These are phyloP conservation scores for Tipula vernalis DNA, from an alignment of 2,888 invertebrate genomes.

Conservation along the genomic window DNA sequence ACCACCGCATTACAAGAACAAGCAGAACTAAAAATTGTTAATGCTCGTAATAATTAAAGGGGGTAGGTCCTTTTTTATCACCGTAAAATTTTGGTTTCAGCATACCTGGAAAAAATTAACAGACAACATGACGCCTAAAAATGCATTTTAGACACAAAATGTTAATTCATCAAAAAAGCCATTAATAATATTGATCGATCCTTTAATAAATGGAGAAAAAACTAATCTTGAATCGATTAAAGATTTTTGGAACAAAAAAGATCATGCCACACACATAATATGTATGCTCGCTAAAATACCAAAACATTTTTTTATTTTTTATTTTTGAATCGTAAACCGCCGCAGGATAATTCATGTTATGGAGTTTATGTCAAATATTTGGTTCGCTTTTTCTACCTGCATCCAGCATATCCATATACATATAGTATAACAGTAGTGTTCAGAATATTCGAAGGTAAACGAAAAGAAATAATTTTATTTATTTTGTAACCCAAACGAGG, in stretches of 20 bases:
- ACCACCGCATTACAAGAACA: background rate
- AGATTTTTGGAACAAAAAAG: background rate
- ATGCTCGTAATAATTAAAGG: background rate
- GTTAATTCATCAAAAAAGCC: background rate
- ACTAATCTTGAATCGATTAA: background rate
- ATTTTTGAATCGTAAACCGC: background rate
- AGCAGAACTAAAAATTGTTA: background rate
- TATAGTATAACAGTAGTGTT: background rate
- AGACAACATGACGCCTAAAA: background rate
- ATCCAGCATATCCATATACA: background rate
- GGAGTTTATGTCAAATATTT: background rate
- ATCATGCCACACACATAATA: background rate
- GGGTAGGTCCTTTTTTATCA: background rate
- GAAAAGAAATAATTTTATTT: background rate
- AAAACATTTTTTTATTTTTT: background rate
- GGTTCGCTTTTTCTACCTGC: background rate
- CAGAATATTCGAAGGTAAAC: background rate
- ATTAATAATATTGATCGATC: background rate
- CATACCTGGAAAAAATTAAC: background rate
- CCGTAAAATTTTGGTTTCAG: background rate
- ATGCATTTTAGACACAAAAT: background rate
- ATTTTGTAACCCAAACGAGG: constrained; percentile 11
- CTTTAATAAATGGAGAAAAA: background rate
- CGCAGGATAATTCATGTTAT: background rate
- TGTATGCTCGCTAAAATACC: background rate